phyloP scores from a whole-genome alignment of 23 tunicate species.

The Corella eumyota region DNA sequence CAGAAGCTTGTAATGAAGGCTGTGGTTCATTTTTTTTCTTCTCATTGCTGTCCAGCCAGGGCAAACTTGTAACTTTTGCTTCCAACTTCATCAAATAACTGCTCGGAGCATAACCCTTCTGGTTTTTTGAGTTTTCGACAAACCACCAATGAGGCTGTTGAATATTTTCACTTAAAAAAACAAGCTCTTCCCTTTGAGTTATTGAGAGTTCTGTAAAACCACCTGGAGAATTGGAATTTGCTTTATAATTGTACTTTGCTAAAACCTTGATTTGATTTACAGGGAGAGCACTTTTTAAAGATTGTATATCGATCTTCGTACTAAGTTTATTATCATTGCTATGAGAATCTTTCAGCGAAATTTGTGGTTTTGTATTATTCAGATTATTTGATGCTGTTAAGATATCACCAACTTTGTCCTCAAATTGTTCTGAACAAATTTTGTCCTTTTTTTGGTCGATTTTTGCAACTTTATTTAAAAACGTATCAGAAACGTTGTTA shows the following conservation, averaged over 20 bases:
- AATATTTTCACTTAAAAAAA: neutral
- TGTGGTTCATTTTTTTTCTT: neutral
- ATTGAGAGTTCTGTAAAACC: neutral
- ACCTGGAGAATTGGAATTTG: conserved; percentile 1
- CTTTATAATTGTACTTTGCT: conserved; percentile 7
- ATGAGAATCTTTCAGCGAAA: no score
- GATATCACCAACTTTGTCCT: no score
- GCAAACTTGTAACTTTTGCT: conserved; percentile 2
- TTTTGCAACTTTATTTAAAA: no score
- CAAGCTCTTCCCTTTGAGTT: conserved; percentile 3
- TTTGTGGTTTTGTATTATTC: no score
- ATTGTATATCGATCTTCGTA: no score
- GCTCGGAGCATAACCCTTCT: conserved; percentile 1
- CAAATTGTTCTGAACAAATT: no score
- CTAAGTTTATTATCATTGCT: no score
- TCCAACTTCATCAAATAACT: conserved; percentile 9
- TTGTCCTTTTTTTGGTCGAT: no score
- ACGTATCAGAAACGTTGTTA: no score
- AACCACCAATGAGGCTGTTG: conserved; percentile 13
- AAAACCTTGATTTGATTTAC: no score
- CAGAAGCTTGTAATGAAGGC: neutral
- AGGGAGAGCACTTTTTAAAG: no score
- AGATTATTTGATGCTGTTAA: no score
- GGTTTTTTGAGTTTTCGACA: neutral
- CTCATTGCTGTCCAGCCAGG: conserved; percentile 1